Percentiles rank a stretch among this genome's conserved stretches.
Evolutionary conservation across 2,113 vertebrate species (phyloP).

Genomic region (Pangasianodon hypophthalmus): DNA sequence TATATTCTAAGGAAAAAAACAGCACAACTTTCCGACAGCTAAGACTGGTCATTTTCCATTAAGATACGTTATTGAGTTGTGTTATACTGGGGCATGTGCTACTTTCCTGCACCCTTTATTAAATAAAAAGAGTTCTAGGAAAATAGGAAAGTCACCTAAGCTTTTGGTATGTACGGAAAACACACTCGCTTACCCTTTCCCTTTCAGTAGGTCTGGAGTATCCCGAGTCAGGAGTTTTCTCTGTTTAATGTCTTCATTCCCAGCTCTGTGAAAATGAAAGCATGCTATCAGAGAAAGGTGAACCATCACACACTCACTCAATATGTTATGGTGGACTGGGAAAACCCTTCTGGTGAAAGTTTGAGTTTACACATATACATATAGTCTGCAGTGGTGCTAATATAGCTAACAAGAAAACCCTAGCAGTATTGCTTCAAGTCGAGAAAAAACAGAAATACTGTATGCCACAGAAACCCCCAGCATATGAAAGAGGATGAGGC

Average conservation of each 20-base stretch:
- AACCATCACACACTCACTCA: background rate
- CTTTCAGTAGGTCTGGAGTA: constrained; percentile 90
- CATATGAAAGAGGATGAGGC: background rate
- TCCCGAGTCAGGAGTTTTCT: constrained; percentile 86
- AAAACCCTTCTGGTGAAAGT: background rate
- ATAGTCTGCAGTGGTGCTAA: background rate
- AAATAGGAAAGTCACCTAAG: background rate
- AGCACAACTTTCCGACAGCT: background rate
- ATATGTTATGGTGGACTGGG: background rate
- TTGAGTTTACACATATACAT: background rate
- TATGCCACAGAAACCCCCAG: background rate
- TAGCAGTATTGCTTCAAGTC: background rate
- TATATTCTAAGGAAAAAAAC: background rate
- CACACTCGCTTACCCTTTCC: constrained; percentile 90
- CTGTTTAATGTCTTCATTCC: constrained; percentile 85
- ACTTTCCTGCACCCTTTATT: background rate
- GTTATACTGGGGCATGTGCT: background rate
- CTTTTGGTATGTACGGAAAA: constrained; percentile 23
- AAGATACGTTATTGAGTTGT: background rate
- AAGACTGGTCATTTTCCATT: background rate
- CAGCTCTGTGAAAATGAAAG: constrained; percentile 82
- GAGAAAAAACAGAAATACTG: too few species aligned
- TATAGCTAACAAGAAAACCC: background rate
- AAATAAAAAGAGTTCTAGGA: background rate
- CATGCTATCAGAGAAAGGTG: constrained; percentile 48